A percentile compares a stretch with the other conserved stretches of the same genome.
These are phyloP conservation scores for Anagrus nilaparvatae DNA, from an alignment of 1,140 invertebrate genomes.

Conservation along the genomic window DNA sequence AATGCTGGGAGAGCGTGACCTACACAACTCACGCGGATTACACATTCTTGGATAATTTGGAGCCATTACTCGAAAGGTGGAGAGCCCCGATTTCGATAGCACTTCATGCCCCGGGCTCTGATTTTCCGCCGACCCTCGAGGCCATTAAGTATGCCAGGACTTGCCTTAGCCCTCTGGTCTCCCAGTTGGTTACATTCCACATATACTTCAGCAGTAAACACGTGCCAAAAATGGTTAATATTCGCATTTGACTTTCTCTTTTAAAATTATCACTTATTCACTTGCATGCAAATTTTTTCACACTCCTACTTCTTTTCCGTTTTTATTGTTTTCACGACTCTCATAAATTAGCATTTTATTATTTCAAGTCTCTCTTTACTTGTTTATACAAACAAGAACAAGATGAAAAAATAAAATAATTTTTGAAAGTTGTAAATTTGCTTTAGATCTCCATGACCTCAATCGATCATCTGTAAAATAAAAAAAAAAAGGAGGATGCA, in stretches of 20 bases:
- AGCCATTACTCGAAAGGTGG: constrained; percentile 66
- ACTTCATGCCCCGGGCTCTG: constrained; percentile 56
- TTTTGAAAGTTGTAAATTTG: constrained; percentile 5
- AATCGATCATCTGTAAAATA: constrained; percentile 5
- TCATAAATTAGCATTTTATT: too few relatives aligned
- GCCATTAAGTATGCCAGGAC: constrained; percentile 49
- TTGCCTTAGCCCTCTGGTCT: constrained; percentile 52
- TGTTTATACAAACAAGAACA: too few relatives aligned
- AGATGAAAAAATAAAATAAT: not conserved
- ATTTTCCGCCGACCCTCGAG: constrained; percentile 47
- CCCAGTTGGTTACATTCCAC: constrained; percentile 73
- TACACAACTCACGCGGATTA: constrained; percentile 88
- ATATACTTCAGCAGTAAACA: constrained; percentile 77
- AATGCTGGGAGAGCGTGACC: constrained; percentile 77
- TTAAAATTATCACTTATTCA: too few relatives aligned
- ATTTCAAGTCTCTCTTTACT: too few relatives aligned
- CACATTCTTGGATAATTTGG: constrained; percentile 82
- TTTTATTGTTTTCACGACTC: too few relatives aligned
- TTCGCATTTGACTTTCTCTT: too few relatives aligned
- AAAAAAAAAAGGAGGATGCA: not conserved
- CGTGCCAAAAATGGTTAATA: constrained; percentile 63
- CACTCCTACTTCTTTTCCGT: too few relatives aligned
- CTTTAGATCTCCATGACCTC: constrained; percentile 14
- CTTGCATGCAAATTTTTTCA: too few relatives aligned
- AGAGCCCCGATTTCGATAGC: constrained; percentile 59